Conservation (phyloP, 1,140 invertebrate genomes). For the Drosophila suzukii region DNA sequence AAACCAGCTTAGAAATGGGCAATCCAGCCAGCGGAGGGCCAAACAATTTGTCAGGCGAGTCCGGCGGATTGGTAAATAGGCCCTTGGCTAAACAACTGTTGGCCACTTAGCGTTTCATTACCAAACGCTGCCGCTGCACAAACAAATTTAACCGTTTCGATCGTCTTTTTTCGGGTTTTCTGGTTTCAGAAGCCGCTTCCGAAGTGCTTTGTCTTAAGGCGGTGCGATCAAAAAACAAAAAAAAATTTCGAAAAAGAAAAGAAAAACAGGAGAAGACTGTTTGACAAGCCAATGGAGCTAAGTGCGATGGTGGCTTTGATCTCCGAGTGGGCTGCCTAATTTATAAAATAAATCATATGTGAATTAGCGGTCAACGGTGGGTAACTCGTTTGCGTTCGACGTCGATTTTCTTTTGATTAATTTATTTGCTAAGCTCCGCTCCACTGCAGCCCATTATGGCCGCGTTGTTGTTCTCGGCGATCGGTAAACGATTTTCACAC, state of each 20-base stretch:
- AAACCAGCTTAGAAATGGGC: neutral
- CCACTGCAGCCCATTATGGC: constrained; percentile 50
- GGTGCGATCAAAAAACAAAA: constrained; percentile 61
- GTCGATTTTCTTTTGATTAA: constrained; percentile 76
- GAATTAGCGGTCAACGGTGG: constrained; percentile 68
- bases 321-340: constrained; percentile 60
- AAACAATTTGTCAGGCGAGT: constrained; percentile 71
- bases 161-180: constrained; percentile 37
- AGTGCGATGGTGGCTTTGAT: constrained; percentile 37
- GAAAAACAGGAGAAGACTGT: constrained; percentile 36
- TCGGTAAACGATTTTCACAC: constrained; percentile 74
- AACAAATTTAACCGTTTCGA: constrained; percentile 77
- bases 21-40: neutral
- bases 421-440: constrained; percentile 64
- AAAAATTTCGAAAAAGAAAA: constrained; percentile 4
- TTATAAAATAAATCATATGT: constrained; percentile 73
- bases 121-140: constrained; percentile 70
- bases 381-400: constrained; percentile 54
- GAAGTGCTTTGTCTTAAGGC: constrained; percentile 58
- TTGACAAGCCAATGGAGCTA: constrained; percentile 57
- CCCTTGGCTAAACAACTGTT: constrained; percentile 63
- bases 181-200: constrained; percentile 76
- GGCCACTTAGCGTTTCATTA: constrained; percentile 80
- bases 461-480: constrained; percentile 49
- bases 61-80: constrained; percentile 42